Percentiles rank a stretch among this genome's conserved stretches.
Conservation (phyloP, 1,140 invertebrate species). For the Pogonomyrmex californicus region DNA sequence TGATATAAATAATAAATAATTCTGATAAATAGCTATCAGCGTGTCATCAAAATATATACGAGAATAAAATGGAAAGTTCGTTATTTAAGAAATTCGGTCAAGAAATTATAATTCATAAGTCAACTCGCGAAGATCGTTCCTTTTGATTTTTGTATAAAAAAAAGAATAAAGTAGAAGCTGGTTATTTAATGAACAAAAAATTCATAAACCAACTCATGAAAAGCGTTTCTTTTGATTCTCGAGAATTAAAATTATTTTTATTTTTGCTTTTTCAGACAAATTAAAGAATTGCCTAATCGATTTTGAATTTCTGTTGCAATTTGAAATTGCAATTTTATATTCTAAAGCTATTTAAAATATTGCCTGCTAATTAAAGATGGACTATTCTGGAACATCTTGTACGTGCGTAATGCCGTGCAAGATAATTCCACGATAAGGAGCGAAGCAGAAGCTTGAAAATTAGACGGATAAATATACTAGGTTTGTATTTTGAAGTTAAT, state of each 20-base stretch:
- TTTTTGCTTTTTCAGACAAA: background rate
- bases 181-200: background rate
- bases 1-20: conserved; percentile 3
- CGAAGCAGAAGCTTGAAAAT: conserved; percentile 3
- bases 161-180: background rate
- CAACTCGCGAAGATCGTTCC: too few species aligned
- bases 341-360: background rate
- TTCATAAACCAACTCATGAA: background rate
- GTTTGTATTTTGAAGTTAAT: background rate
- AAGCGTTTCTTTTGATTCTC: background rate
- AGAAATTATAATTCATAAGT: too few species aligned
- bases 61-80: background rate
- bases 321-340: background rate
- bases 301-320: background rate
- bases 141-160: too few species aligned
- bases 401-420: background rate
- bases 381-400: background rate
- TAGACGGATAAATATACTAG: background rate
- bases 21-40: background rate
- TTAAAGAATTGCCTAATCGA: conserved; percentile 1
- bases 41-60: background rate
- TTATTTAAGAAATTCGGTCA: too few species aligned
- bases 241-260: background rate
- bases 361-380: background rate
- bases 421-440: conserved; percentile 1